Percentiles rank a stretch among this genome's conserved stretches.
Conservation (phyloP, 2,797 vertebrate species). For the Lemur catta region DNA sequence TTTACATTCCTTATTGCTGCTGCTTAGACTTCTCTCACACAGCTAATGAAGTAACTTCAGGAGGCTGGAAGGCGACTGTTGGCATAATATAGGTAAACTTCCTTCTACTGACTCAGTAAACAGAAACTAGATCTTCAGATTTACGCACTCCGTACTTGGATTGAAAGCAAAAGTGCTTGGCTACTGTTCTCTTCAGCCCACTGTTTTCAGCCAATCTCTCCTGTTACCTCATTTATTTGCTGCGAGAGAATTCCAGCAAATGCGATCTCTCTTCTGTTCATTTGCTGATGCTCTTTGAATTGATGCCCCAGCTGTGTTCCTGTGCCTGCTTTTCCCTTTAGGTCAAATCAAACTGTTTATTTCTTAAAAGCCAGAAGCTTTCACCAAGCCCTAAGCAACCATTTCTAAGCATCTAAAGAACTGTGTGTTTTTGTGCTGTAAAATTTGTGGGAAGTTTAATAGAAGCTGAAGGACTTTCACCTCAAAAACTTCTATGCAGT, state of each 20-base stretch:
- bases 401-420: slow-evolving; percentile 41
- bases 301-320: slow-evolving; percentile 32
- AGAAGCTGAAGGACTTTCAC: slow-evolving; percentile 38
- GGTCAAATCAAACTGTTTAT: slow-evolving; percentile 55
- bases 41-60: slow-evolving; percentile 32
- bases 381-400: slow-evolving; percentile 36
- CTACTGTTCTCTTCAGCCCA: neutral
- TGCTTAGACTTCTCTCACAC: neutral
- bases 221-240: slow-evolving; percentile 27
- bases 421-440: neutral
- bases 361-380: slow-evolving; percentile 51
- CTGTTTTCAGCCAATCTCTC: neutral
- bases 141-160: neutral
- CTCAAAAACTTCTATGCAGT: neutral
- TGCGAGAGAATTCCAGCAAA: slow-evolving; percentile 37
- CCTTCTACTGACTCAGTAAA: neutral
- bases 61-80: neutral
- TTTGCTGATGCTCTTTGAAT: slow-evolving; percentile 12
- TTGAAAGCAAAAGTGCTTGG: slow-evolving; percentile 17
- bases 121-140: slow-evolving; percentile 26
- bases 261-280: slow-evolving; percentile 25
- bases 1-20: neutral
- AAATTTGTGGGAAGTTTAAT: slow-evolving; percentile 19
- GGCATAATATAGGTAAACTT: neutral
- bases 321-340: slow-evolving; percentile 35